Evolutionary conservation across 1,140 invertebrate species (phyloP).

Genomic region (Oreohelix idahoensis): DNA sequence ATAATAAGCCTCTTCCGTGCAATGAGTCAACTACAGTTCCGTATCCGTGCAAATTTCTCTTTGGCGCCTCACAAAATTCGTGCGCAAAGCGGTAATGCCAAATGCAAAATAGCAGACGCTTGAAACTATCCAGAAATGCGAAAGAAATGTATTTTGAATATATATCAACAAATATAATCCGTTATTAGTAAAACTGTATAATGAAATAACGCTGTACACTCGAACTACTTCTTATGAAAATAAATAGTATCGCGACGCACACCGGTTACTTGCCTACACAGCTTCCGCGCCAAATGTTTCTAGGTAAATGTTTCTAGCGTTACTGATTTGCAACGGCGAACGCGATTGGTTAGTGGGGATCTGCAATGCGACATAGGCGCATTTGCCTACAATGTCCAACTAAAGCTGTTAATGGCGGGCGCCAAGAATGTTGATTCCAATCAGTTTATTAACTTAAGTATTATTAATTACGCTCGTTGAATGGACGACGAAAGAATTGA

Average conservation of each 20-base stretch:
- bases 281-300: conserved; percentile 39
- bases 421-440: neutral
- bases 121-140: neutral
- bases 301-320: conserved; percentile 33
- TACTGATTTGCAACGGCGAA: conserved; percentile 36
- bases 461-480: no score
- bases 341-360: conserved; percentile 41
- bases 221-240: conserved; percentile 35
- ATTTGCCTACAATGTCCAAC: conserved; percentile 15
- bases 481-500: no score
- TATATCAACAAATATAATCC: neutral
- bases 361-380: conserved; percentile 46
- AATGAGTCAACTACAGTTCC: conserved; percentile 37
- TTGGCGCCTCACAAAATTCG: conserved; percentile 29
- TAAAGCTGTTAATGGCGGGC: neutral
- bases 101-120: neutral
- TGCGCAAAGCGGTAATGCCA: neutral
- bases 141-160: neutral
- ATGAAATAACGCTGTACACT: neutral
- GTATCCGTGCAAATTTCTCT: conserved; percentile 37
- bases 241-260: conserved; percentile 17
- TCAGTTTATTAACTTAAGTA: neutral
- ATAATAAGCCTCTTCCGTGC: neutral
- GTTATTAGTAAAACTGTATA: neutral
- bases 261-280: conserved; percentile 39